Base-by-base conservation (phyloP, 2,113 vertebrate genomes). In the Tachysurus vachellii region DNA sequence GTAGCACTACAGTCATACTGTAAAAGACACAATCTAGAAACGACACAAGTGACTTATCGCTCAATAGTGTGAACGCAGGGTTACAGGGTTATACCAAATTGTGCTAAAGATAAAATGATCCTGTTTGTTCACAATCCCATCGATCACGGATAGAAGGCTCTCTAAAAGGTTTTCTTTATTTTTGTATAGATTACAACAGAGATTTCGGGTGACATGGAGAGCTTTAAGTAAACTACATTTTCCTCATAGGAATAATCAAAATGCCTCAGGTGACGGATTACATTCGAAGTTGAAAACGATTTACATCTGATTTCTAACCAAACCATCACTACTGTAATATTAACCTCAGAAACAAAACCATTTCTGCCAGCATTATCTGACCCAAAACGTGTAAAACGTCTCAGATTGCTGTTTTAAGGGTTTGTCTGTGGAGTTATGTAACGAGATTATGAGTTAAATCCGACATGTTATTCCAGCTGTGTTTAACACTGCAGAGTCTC, bases 401-500 rank as follows among this genome's bases (percentile, higher is more conserved):
- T 88, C 83, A 50, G 76, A 88, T 80, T 59, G 76, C 80, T 80
- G 82, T 28, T 16, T 71, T 14, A 79, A 79, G 73, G 59, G 4
- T 66, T 21, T 28, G 62, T 70, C 61, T 80, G 62, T 42, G 75
- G 66, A 47, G 56, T 77, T 53, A 47, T 23, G 44, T 75, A 47
- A 75, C 23, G 42, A 75, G 42, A 75, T 26, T 50, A 28, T 53
- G 54, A 80, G 54, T 80, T 42, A 23, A 57, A 80, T 42, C 62
- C 13, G 7, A 31, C 23, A 23, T 86, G 85, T 80, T 86, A 80
- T 64, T 86, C 85, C 76, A 86, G 76, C 31, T 80, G 70, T 68
- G 76, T 68, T 80, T 44, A 80, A 99, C 95, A 97, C 97, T 75
- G 97, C 97, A 84, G 97, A 98, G 93, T 92, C 97, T 80, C 85